Conservation (phyloP, 2,888 invertebrate species). For the Leptinotarsa tumamoca region DNA sequence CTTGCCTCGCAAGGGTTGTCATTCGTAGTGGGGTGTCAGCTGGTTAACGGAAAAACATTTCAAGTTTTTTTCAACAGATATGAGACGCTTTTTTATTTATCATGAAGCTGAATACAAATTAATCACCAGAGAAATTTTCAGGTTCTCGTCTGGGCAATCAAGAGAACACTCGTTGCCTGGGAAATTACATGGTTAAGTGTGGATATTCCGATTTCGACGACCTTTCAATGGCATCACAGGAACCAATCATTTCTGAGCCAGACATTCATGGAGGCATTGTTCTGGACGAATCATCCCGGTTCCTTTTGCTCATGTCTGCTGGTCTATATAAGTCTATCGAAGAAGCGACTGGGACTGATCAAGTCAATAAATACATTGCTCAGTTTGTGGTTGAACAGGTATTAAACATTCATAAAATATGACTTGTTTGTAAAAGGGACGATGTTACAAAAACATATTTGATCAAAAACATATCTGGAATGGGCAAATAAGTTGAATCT, state of each 20-base stretch:
- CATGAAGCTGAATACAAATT: too few relatives aligned
- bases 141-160: conserved; percentile 82
- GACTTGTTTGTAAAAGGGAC: too few relatives aligned
- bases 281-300: conserved; percentile 83
- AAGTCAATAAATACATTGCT: conserved; percentile 85
- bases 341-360: conserved; percentile 81
- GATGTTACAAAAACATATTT: too few relatives aligned
- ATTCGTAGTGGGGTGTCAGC: too few relatives aligned
- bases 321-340: conserved; percentile 87
- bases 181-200: conserved; percentile 89
- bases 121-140: conserved; percentile 56
- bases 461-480: too few relatives aligned
- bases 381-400: conserved; percentile 84
- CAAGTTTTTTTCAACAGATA: neutral
- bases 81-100: too few relatives aligned
- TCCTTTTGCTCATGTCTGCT: conserved; percentile 86
- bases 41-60: neutral
- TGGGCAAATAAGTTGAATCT: too few relatives aligned
- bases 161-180: conserved; percentile 86
- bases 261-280: conserved; percentile 85
- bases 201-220: conserved; percentile 86
- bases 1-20: too few relatives aligned
- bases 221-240: conserved; percentile 75
- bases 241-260: conserved; percentile 87
- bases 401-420: conserved; percentile 33